Conservation (phyloP, 2,888 invertebrate genomes). For the Camptogramma bilineatum region DNA sequence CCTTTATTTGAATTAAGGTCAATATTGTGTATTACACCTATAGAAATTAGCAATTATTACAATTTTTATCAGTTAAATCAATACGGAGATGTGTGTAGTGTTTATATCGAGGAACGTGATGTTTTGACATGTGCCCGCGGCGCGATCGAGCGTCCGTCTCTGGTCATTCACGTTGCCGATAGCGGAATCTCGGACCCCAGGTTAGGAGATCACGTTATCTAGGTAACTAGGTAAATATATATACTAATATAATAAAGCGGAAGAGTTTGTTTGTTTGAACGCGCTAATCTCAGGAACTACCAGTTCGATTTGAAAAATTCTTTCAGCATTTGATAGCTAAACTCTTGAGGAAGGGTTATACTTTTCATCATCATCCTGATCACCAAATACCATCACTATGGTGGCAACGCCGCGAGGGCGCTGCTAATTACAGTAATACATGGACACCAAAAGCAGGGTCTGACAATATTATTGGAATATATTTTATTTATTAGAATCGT, state of each 20-base stretch:
- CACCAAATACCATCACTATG: too few relatives aligned
- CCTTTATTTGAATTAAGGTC: not conserved
- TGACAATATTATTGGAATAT: too few relatives aligned
- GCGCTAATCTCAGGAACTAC: too few relatives aligned
- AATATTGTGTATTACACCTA: not conserved
- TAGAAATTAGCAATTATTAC: not conserved
- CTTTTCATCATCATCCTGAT: not conserved
- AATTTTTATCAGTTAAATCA: constrained; percentile 26
- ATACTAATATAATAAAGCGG: constrained; percentile 35
- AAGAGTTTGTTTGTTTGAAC: too few relatives aligned
- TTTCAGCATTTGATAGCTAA: too few relatives aligned
- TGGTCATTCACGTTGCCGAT: constrained; percentile 55
- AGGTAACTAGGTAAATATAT: constrained; percentile 35
- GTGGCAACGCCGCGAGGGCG: too few relatives aligned
- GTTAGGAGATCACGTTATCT: constrained; percentile 56
- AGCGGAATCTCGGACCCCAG: constrained; percentile 59
- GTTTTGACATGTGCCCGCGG: constrained; percentile 58
- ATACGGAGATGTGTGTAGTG: constrained; percentile 30
- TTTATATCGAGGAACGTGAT: constrained; percentile 51
- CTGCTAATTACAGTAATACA: too few relatives aligned
- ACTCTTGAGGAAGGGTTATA: too few relatives aligned
- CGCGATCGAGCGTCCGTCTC: constrained; percentile 49
- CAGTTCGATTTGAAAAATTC: too few relatives aligned
- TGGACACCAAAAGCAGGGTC: too few relatives aligned
- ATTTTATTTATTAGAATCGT: too few relatives aligned